Percentiles rank a stretch among this genome's conserved stretches.
phyloP scores from a whole-genome alignment of 2,113 vertebrate genomes.

The Brachypodius melanocephalos region DNA sequence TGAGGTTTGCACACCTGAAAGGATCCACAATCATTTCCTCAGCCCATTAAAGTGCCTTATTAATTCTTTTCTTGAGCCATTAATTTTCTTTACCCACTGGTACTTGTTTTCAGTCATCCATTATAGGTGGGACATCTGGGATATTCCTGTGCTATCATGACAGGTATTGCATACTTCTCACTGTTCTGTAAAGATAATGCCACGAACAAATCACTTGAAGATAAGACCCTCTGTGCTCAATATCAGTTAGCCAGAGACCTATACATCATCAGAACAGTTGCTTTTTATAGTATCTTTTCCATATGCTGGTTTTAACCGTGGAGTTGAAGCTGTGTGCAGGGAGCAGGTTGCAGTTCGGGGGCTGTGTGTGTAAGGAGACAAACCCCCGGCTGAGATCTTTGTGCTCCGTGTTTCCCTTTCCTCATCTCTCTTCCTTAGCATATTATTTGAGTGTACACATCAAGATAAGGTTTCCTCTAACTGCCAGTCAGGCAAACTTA shows the following conservation, averaged over 20 bases:
- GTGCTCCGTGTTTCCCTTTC: not conserved
- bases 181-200: constrained; percentile 18
- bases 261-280: not conserved
- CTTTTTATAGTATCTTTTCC: not conserved
- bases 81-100: not conserved
- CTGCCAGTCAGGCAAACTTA: not conserved
- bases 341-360: not conserved
- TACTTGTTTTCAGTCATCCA: not conserved
- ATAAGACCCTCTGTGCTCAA: not conserved
- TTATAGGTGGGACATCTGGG: not conserved
- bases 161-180: constrained; percentile 7
- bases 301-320: not conserved
- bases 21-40: not conserved
- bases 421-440: not conserved
- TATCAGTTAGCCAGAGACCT: not conserved
- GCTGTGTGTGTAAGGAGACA: not conserved
- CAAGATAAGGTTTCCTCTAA: not conserved
- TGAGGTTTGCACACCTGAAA: not conserved
- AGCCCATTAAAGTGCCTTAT: not conserved
- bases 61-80: not conserved
- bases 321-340: not conserved
- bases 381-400: not conserved
- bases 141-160: not conserved
- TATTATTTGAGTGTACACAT: not conserved
- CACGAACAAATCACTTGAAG: constrained; percentile 12